phyloP scores from a whole-genome alignment of 2,113 vertebrate genomes.

The Phylloscopus trochiloides region DNA sequence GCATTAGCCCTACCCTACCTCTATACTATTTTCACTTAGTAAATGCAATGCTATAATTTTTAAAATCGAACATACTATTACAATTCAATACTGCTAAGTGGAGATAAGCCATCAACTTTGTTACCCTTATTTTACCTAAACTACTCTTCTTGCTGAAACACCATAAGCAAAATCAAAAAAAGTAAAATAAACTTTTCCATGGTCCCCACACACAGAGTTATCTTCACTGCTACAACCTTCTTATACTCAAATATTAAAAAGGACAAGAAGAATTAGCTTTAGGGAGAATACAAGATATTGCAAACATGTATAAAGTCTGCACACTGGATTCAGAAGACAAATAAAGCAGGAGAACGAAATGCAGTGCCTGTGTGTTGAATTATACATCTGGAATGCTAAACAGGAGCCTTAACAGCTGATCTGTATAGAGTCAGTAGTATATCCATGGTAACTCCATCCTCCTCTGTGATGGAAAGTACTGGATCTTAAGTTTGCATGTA shows the following conservation, averaged over 20 bases:
- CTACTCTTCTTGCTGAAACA: neutral
- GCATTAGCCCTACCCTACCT: neutral
- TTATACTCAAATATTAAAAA: neutral
- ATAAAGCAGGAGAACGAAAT: neutral
- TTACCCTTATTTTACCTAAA: neutral
- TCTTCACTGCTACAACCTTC: neutral
- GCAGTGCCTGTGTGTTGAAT: neutral
- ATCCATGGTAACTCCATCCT: neutral
- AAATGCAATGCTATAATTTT: neutral
- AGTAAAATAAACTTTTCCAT: neutral
- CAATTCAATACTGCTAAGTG: neutral
- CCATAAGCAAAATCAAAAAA: neutral
- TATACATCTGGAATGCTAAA: neutral
- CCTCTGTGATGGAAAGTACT: neutral
- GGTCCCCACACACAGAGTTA: fast-evolving
- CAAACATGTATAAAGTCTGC: neutral
- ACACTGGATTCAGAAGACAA: neutral
- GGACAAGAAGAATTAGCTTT: neutral
- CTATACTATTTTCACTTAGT: neutral
- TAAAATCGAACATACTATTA: neutral
- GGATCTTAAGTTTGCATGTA: neutral
- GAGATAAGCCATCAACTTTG: neutral
- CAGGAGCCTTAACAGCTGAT: neutral
- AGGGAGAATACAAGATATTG: neutral
- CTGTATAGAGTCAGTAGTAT: neutral